Base-by-base conservation (phyloP, 2,888 invertebrate species). In the Noctua comes region DNA sequence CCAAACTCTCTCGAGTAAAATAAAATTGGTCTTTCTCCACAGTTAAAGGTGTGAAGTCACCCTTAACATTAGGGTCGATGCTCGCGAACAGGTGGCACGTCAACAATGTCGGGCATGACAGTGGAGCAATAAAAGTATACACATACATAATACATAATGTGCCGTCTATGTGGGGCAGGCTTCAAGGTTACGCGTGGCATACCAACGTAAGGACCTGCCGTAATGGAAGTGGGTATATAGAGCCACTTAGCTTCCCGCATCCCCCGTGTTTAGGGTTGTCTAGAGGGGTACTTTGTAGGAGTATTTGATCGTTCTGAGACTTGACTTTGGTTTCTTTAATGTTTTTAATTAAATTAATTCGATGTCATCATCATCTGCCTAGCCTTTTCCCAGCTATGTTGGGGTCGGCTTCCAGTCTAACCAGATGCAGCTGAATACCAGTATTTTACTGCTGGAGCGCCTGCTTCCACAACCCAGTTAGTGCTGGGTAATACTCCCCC, bases 31-130 rank as follows among this genome's bases (percentile, higher is more conserved):
- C 8, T 43, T 16, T 66, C 16, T 8, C 43, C 3, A 8, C 18
- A 21, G 18, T 62, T 10, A 31, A 27, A 16, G 18, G 68, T 82
- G 77, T 81, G 46, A n/a, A 31, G 10, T 0, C 21, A 51, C 62
- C 85, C 76, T 85, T 82, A 76, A 31, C 13, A 31, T 74, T 48
- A 79, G 76, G 85, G 85, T 85, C 82, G 82, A 65, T 62, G 73
- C 43, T 82, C 74, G 68, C 76, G 65, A 74, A 68, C 78, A 86
- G 80, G 79, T 82, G 88, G 88, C 78, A 83, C 78, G 77, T 77
- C 75, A 86, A 85, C 77, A 76, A 85, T 86, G 80, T 74, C 51
- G 73, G 76, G 54, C 24, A 76, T 73, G 85, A 82, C 82, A 77
- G 82, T 70, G 70, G 75, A 81, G 77, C 71, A 85, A 79, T 85